Evolutionary conservation across 2,113 vertebrate species (phyloP), one percentile per base, ranked within the genome.

Genomic region (Scomber japonicus): DNA sequence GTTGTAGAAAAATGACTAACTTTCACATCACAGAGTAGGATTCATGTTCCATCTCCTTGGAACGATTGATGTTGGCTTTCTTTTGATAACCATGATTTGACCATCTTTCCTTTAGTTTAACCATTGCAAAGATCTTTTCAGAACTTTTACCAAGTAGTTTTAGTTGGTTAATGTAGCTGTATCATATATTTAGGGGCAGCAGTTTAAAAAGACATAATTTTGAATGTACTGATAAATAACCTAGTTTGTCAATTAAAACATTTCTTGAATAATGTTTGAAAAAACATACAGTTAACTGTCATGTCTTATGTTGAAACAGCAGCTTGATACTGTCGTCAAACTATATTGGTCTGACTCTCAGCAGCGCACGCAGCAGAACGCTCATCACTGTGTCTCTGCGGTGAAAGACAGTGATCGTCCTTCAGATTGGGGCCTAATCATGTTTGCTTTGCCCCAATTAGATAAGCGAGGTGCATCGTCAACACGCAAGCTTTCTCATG

Each of bases 381-480:
- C 48, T 57, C 24, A 56, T 48, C 78, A 72, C 82, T 77, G 69
- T 6, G 81, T 74, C 90, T 91, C 81, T 9, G 70, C 50, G 57
- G 71, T 64, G 72, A 74, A 83, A 91, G 88, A 82, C 89, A 75
- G 76, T 74, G 80, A 86, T 90, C 70, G 79, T 85, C 87, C 86
- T 91, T 90, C 91, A 90, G 88, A 90, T 82, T 66, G 75, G 78
- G 78, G 64, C 78, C 79, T 91, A 94, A 93, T 91, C 89, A 78
- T 90, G 89, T 93, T 94, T 93, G 85, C 89, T 90, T 92, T 86
- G 69, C 88, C 82, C 89, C 90, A 94, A 92, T 95, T 93, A 93
- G 90, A 94, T 89, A 81, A 90, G 88, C 78, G 80, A 90, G 81
- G 80, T 67, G 76, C 71, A 57, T 87, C 86, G 84, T 90, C 89